Evolutionary conservation across 2,797 vertebrate genomes (phyloP).

Genomic region (Coilia nasus): DNA sequence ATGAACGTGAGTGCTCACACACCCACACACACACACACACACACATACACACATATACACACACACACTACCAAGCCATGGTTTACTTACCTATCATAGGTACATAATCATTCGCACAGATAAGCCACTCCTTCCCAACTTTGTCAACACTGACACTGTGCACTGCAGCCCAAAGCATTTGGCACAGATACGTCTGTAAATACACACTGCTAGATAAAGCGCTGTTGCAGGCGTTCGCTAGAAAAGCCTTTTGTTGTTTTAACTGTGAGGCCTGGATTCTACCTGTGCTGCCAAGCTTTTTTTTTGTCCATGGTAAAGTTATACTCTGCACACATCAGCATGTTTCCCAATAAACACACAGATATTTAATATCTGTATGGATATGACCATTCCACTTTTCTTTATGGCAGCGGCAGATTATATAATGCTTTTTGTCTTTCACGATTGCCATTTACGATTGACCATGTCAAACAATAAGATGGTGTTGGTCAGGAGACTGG

Average conservation of each 20-base stretch:
- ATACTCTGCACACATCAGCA: too few relatives aligned
- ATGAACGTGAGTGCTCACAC: not conserved
- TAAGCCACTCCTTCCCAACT: constrained; percentile 14
- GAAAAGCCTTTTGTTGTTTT: not conserved
- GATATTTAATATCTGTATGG: too few relatives aligned
- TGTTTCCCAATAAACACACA: too few relatives aligned
- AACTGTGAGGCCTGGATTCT: too few relatives aligned
- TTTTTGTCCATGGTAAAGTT: too few relatives aligned
- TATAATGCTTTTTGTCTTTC: too few relatives aligned
- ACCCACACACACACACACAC: not conserved
- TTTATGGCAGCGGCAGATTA: too few relatives aligned
- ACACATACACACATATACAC: not conserved
- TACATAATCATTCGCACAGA: not conserved
- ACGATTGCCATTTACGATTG: too few relatives aligned
- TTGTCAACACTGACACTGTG: constrained; percentile 1
- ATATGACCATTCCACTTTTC: too few relatives aligned
- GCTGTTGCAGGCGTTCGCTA: not conserved
- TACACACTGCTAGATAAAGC: not conserved
- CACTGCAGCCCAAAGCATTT: not conserved
- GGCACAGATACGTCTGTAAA: not conserved
- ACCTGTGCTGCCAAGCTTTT: too few relatives aligned
- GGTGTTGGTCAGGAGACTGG: too few relatives aligned
- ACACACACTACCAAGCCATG: not conserved
- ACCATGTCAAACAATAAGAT: too few relatives aligned
- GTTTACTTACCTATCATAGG: constrained; percentile 13